A percentile compares a stretch with the other conserved stretches of the same genome.
Evolutionary conservation across 2,888 invertebrate species (phyloP).

Genomic region (Dryomyza anilis): DNA sequence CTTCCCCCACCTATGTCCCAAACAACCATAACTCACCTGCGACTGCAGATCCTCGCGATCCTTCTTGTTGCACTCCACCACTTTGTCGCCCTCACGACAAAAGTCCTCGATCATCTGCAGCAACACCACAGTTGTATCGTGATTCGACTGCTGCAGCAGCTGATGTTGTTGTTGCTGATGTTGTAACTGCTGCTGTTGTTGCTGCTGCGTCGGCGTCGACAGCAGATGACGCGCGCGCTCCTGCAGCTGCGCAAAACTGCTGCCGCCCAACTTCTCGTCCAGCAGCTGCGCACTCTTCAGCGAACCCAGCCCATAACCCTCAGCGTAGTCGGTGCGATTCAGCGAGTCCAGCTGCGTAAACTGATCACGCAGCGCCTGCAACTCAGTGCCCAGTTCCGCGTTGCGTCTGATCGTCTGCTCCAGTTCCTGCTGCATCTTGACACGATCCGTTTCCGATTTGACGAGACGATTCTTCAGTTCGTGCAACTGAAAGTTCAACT

Average conservation of each 20-base stretch:
- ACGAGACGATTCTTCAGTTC: conserved; percentile 63
- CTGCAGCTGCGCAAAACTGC: conserved; percentile 56
- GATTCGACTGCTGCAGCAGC: conserved; percentile 27
- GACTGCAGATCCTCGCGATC: conserved; percentile 76
- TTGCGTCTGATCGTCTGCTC: conserved; percentile 67
- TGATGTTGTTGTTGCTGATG: conserved; percentile 39
- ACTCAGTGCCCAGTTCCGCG: conserved; percentile 64
- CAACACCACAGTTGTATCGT: conserved; percentile 56
- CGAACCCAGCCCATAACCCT: conserved; percentile 62
- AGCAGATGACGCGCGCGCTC: conserved; percentile 57
- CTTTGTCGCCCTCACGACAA: conserved; percentile 66
- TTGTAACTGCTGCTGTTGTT: conserved; percentile 18
- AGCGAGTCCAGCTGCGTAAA: conserved; percentile 59
- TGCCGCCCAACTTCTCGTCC: conserved; percentile 44
- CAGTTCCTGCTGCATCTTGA: conserved; percentile 66
- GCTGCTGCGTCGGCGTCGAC: conserved; percentile 49
- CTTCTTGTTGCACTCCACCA: conserved; percentile 69
- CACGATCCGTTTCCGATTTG: conserved; percentile 59
- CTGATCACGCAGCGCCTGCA: conserved; percentile 60
- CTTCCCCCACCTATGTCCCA: neutral
- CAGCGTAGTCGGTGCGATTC: conserved; percentile 64
- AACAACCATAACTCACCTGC: conserved; percentile 66
- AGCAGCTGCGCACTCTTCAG: conserved; percentile 47
- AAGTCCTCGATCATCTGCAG: conserved; percentile 69
- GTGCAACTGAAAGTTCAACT: conserved; percentile 64